Evolutionary conservation across 2,113 vertebrate species (phyloP), one percentile per base, ranked within the genome.

Genomic region (Trogon surrucura): DNA sequence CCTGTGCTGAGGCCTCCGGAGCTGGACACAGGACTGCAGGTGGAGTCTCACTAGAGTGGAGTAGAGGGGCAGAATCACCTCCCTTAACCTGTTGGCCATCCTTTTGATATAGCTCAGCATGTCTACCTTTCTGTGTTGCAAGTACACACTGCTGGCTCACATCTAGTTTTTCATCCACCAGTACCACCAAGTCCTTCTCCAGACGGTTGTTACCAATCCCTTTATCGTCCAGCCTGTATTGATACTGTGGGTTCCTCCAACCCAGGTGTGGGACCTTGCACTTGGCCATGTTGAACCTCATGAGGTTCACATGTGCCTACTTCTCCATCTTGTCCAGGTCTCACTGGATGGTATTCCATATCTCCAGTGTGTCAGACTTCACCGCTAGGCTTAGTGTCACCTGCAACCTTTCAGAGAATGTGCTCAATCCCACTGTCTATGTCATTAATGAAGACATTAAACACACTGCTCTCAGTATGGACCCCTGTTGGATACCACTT

Each of bases 31-130:
- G 5, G 14, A 26, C 26, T 73, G 20, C 69, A 45, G 34, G 20
- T 30, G 21, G 22, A 9, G 13, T 17, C 5, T 34, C 44, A 30
- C 3, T 25, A 50, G 48, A 65, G 16, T 0, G 0, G 3, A 41
- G 4, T 44, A 53, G 51, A 53, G 15, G 26, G 26, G 26, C 26
- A 53, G 51, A 53, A 53, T 53, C 51, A 5, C 26, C 26, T 56
- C 23, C 16, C 48, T 72, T 34, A 3, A 56, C 19, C 50, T 57
- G 26, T 8, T 53, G 29, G 19, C 5, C 48, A 11, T 34, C 27
- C n/a, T 25, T 58, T 22, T 22, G 14, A 5, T 58, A 8, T 5
- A 32, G 11, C 21, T 51, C 36, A 36, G 14, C 44, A 51, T 10
- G 22, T 17, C 22, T 36, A 36, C 36, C 36, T 9, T 9, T 36